Percentiles rank a stretch among this genome's conserved stretches.
These are phyloP conservation scores for Paradoxurus hermaphroditus DNA, from an alignment of 2,113 vertebrate genomes.

Conservation along the genomic window DNA sequence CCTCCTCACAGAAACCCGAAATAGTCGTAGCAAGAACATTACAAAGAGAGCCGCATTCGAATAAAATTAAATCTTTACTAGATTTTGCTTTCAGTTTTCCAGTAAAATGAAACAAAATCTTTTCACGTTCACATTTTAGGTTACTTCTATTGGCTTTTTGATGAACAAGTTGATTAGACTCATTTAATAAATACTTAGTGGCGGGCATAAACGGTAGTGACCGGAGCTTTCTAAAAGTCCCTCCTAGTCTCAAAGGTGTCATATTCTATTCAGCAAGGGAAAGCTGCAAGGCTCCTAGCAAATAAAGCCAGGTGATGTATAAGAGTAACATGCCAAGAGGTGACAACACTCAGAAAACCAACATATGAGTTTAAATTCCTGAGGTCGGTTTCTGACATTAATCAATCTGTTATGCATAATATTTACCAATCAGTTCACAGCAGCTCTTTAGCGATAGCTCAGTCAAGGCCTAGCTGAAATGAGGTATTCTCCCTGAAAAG, in stretches of 20 bases:
- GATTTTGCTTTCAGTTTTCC: not conserved
- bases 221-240: not conserved
- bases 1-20: not conserved
- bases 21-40: not conserved
- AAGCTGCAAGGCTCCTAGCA: accelerated
- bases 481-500: not conserved
- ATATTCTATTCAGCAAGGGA: not conserved
- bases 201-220: not conserved
- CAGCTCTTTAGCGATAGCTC: not conserved
- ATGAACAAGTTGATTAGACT: not conserved
- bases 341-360: not conserved
- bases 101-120: not conserved
- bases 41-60: not conserved
- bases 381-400: not conserved
- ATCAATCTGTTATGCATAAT: not conserved
- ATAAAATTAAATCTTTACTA: not conserved
- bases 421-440: not conserved
- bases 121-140: not conserved
- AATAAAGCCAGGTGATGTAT: not conserved
- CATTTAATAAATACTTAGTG: not conserved
- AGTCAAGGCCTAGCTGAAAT: not conserved
- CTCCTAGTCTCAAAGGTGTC: not conserved
- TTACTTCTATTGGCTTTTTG: not conserved
- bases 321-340: not conserved
- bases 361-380: not conserved